Percentiles rank a stretch among this genome's conserved stretches.
These are phyloP conservation scores for Hypena proboscidalis DNA, from an alignment of 2,888 invertebrate species.

Conservation along the genomic window DNA sequence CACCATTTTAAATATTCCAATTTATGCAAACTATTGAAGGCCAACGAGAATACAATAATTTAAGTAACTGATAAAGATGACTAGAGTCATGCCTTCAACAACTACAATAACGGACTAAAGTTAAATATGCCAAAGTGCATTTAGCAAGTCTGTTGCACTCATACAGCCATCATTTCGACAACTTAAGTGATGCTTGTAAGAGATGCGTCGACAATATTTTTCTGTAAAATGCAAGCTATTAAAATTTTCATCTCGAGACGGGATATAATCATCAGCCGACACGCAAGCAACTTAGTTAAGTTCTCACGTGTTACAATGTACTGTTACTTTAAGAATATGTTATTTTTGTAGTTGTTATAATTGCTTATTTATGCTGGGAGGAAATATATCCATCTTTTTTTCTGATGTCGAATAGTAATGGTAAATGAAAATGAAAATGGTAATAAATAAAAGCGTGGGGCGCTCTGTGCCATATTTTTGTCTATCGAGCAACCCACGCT, in stretches of 20 bases:
- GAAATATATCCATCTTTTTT: no score
- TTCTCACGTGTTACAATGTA: conserved; percentile 10
- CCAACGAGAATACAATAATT: conserved; percentile 19
- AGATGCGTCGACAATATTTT: conserved; percentile 58
- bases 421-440: no score
- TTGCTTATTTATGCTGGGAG: no score
- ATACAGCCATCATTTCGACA: conserved; percentile 55
- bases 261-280: conserved; percentile 55
- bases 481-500: no score
- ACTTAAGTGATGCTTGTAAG: conserved; percentile 57
- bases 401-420: no score
- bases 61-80: conserved; percentile 38
- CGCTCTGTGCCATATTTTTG: no score
- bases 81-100: conserved; percentile 18
- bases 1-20: conserved; percentile 15
- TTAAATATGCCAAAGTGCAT: conserved; percentile 51
- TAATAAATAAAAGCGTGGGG: no score
- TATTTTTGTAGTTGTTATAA: no score
- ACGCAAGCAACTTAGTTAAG: conserved; percentile 45
- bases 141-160: conserved; percentile 46
- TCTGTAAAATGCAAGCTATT: conserved; percentile 55
- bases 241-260: conserved; percentile 54
- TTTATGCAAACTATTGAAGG: conserved; percentile 31
- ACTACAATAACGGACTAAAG: conserved; percentile 41
- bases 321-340: no score